Percentiles rank a stretch among this genome's conserved stretches.
phyloP scores from a whole-genome alignment of 2,888 invertebrate species.

The Gastracanthus pulcherrimus region DNA sequence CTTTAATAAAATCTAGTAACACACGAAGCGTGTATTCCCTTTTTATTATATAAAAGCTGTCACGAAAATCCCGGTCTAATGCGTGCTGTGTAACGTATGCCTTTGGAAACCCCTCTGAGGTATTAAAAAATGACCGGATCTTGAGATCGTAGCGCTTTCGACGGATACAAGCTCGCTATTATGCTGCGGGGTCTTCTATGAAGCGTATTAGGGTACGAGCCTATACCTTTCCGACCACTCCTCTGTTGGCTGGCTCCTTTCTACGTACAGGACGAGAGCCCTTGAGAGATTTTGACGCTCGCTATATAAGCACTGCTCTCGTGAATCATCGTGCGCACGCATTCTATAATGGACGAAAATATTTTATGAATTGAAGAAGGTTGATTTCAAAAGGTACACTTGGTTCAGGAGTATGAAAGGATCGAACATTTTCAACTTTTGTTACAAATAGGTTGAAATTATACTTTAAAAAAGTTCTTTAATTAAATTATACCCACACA shows the following conservation, averaged over 20 bases:
- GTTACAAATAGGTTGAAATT: no score
- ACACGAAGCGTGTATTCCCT: neutral
- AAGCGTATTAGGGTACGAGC: neutral
- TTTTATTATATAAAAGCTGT: neutral
- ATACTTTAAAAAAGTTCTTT: no score
- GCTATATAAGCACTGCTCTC: neutral
- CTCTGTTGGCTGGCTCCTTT: neutral
- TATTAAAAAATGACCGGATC: neutral
- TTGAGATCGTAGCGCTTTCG: no score
- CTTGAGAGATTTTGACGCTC: neutral
- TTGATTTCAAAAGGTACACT: neutral
- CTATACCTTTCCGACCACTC: neutral
- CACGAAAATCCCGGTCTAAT: neutral
- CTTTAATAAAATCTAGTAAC: neutral
- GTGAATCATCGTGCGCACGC: neutral
- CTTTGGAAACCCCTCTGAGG: neutral
- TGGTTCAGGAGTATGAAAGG: no score
- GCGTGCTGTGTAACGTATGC: neutral
- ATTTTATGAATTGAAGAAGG: neutral
- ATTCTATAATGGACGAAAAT: neutral
- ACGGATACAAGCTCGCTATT: neutral
- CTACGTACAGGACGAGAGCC: neutral
- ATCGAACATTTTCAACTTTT: no score
- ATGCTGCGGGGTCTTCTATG: no score
- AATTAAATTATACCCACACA: no score